Conservation (phyloP, 2,113 vertebrate genomes). For the Caranx ignobilis region DNA sequence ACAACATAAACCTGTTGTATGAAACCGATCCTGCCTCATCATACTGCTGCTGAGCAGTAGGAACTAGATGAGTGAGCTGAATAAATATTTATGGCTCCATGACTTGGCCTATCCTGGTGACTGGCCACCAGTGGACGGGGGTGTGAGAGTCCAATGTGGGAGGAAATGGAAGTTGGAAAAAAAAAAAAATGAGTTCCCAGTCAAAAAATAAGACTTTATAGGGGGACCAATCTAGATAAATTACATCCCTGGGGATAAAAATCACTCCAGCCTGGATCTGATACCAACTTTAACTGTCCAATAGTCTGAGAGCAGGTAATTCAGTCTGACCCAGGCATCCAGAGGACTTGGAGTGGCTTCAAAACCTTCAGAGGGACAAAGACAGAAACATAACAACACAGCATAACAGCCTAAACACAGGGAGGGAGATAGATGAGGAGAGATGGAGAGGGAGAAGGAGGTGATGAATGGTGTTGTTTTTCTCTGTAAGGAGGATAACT, state of each 20-base stretch:
- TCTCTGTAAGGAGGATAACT: slow-evolving; percentile 78
- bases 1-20: slow-evolving; percentile 61
- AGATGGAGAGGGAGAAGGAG: slow-evolving; percentile 60
- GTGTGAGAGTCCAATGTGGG: slow-evolving; percentile 48
- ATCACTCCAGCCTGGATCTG: slow-evolving; percentile 18
- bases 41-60: slow-evolving; percentile 40
- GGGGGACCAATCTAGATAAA: slow-evolving; percentile 45
- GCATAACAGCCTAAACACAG: slow-evolving; percentile 61
- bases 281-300: slow-evolving; percentile 49
- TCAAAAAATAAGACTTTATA: slow-evolving; percentile 39
- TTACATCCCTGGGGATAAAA: slow-evolving; percentile 54
- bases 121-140: slow-evolving; percentile 21
- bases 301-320: slow-evolving; percentile 53
- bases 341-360: slow-evolving; percentile 62
- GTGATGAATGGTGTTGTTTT: slow-evolving; percentile 82
- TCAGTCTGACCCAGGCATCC: slow-evolving; percentile 60
- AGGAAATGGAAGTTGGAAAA: slow-evolving; percentile 41
- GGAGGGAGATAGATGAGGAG: slow-evolving; percentile 65
- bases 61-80: slow-evolving; percentile 61
- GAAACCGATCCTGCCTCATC: slow-evolving; percentile 56
- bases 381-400: slow-evolving; percentile 64
- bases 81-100: slow-evolving; percentile 74
- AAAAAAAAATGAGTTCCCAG: slow-evolving; percentile 47
- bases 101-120: slow-evolving; percentile 49
- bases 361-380: slow-evolving; percentile 67